Base-by-base conservation (phyloP, 2,888 invertebrate genomes). In the Pyrrhia umbra region DNA sequence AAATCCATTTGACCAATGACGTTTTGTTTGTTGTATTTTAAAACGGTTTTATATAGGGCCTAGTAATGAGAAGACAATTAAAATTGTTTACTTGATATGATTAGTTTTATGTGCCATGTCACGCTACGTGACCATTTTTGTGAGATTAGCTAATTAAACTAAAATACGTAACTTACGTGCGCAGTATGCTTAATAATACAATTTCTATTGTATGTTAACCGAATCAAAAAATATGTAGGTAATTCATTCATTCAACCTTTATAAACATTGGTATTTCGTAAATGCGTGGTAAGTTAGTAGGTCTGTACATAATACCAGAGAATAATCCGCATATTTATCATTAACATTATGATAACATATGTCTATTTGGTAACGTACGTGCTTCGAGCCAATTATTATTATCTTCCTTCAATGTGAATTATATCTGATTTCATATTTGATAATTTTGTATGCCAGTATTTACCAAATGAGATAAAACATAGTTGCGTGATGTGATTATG, bases 181-280 rank as follows among this genome's bases (percentile, higher is more conserved):
- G 8, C 8, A 13, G 2, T 27, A 46, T 18, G 23, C 10, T 51
- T 43, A 57, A 50, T 45, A 71, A 58, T 46, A 54, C 27, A 67
- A 18, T 55, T 60, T 60, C 60, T 51, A 55, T 73, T 73, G 63
- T 75, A 76, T 75, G 62, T 45, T 59, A 75, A 75, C 45, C 42
- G 50, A 75, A 57, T 49, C 47, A 58, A 58, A 34, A 65, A 49
- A 37, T 27, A n/a, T n/a, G n/a, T n/a, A n/a, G n/a, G n/a, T n/a
- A 67, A 20, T 46, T 42, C 46, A 66, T 68, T 59, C 39, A 59
- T 59, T 51, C 51, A 59, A 59, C 51, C 40, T 46, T 49, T 49
- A 72, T 57, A 64, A 13, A 23, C 25, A 27, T 9, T 6, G 20
- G 46, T 52, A 16, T 51, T 72, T 52, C 34, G 50, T 51, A 51